Percentiles rank a stretch among this genome's conserved stretches.
These are phyloP conservation scores for Myotis planiceps DNA, from an alignment of 2,797 vertebrate species.

Conservation along the genomic window DNA sequence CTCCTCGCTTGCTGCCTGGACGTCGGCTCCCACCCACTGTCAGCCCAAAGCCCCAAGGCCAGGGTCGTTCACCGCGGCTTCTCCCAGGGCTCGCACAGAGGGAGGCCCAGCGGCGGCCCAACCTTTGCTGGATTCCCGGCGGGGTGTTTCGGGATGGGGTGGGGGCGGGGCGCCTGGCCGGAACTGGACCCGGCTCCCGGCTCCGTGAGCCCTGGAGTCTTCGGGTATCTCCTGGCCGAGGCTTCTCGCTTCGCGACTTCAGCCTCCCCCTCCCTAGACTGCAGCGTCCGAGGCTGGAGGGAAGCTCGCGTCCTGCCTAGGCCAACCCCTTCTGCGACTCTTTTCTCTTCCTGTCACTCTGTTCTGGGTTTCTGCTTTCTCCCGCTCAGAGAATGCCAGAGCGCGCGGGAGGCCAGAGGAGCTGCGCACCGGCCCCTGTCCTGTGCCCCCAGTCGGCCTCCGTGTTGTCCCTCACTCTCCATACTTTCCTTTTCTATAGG, in stretches of 20 bases:
- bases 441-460: slow-evolving; percentile 26
- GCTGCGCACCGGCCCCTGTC: not conserved
- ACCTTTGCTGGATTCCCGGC: not conserved
- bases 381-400: slow-evolving; percentile 1
- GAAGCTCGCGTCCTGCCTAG: slow-evolving; percentile 24
- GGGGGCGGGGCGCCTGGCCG: not conserved
- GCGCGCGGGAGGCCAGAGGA: not conserved
- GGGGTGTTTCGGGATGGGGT: not conserved
- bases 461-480: not conserved
- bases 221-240: not conserved
- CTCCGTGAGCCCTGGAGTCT: not conserved
- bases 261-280: not conserved
- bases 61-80: not conserved
- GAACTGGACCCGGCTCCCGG: not conserved
- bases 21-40: slow-evolving; percentile 25
- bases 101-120: slow-evolving; percentile 23
- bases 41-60: not conserved
- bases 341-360: slow-evolving; percentile 57
- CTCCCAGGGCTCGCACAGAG: not conserved
- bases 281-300: not conserved
- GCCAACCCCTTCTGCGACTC: slow-evolving; percentile 30
- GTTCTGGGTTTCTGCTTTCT: slow-evolving; percentile 56
- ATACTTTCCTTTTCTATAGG: not conserved
- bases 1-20: not conserved
- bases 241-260: not conserved